A percentile compares a stretch with the other conserved stretches of the same genome.
Conservation (phyloP, 2,888 invertebrate species). For the Stenodera caucasica region DNA sequence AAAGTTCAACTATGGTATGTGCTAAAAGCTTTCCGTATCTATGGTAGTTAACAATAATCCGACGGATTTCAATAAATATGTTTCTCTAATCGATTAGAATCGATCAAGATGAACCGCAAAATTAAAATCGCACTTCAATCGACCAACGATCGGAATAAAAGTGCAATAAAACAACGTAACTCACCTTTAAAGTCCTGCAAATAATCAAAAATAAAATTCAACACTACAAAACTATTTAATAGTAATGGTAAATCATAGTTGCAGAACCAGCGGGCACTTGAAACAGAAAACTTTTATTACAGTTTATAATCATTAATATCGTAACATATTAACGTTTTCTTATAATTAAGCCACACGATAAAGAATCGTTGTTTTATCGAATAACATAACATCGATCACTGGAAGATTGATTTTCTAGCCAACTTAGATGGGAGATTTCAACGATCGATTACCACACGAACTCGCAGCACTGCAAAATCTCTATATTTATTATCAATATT, state of each 20-base stretch:
- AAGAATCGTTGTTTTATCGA: constrained; percentile 8
- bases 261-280: constrained; percentile 11
- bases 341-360: constrained; percentile 22
- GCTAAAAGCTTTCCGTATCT: constrained; percentile 5
- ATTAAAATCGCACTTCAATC: not conserved
- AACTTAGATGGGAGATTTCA: constrained; percentile 27
- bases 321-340: constrained; percentile 23
- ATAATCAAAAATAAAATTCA: constrained; percentile 18
- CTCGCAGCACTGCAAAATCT: constrained; percentile 8
- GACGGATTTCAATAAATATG: constrained; percentile 7
- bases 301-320: constrained; percentile 23
- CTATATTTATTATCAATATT: no score
- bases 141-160: not conserved
- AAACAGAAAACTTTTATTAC: constrained; percentile 6
- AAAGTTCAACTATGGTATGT: constrained; percentile 1
- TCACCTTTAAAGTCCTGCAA: constrained; percentile 30
- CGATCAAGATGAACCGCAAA: constrained; percentile 4
- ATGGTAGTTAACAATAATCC: not conserved
- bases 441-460: constrained; percentile 28
- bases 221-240: constrained; percentile 19
- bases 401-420: constrained; percentile 30
- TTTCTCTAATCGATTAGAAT: constrained; percentile 5
- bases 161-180: not conserved
- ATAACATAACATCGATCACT: constrained; percentile 34
- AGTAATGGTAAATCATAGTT: constrained; percentile 10